Conservation (phyloP, 23 tunicate genomes). For the Styela plicata region DNA sequence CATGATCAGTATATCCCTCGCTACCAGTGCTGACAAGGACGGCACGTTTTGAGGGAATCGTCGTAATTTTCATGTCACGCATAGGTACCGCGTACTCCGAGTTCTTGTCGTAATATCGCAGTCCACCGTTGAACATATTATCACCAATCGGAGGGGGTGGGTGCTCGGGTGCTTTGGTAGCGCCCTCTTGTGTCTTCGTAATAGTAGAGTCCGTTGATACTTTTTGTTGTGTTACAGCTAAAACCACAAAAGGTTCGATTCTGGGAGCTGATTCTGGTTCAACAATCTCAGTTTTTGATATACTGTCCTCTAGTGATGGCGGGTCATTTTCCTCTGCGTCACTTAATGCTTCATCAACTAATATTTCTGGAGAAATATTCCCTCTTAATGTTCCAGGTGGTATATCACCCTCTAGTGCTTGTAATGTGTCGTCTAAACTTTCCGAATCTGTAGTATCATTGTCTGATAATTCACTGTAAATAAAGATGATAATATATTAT, state of each 20-base stretch:
- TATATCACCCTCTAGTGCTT: background rate
- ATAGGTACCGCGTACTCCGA: slow-evolving; percentile 59
- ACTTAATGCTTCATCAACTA: background rate
- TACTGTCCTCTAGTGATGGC: background rate
- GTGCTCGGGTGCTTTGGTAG: slow-evolving; percentile 5
- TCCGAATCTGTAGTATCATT: slow-evolving; percentile 7
- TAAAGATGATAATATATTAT: background rate
- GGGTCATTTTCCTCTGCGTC: background rate
- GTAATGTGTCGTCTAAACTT: background rate
- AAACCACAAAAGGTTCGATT: background rate
- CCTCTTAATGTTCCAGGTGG: slow-evolving; percentile 15
- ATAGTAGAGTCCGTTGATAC: background rate
- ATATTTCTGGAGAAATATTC: slow-evolving; percentile 13
- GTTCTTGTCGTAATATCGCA: slow-evolving; percentile 28
- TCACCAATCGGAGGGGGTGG: slow-evolving; percentile 24
- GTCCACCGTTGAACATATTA: slow-evolving; percentile 3
- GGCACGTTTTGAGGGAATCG: slow-evolving; percentile 38
- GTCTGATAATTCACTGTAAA: slow-evolving; percentile 27
- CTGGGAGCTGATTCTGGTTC: background rate
- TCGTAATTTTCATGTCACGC: slow-evolving; percentile 38
- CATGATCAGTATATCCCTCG: slow-evolving; percentile 8
- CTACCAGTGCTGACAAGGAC: slow-evolving; percentile 27
- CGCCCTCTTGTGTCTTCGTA: background rate
- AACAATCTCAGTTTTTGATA: background rate
- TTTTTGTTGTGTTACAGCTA: background rate